Evolutionary conservation across 2,113 vertebrate genomes (phyloP).

Genomic region (Clarias gariepinus): DNA sequence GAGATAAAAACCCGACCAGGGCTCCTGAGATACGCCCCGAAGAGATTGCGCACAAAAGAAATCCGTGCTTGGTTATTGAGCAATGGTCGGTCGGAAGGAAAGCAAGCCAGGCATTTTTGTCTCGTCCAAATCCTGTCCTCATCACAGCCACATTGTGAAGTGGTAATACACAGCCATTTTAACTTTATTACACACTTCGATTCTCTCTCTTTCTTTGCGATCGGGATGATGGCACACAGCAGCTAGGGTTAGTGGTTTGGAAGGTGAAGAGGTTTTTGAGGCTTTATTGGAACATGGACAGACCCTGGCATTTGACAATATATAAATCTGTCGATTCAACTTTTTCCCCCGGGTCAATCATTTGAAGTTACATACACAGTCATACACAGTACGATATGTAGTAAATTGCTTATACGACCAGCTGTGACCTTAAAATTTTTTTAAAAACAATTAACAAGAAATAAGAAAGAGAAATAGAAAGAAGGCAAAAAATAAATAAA

Average conservation of each 20-base stretch:
- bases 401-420: too few relatives aligned
- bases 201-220: neutral
- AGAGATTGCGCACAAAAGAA: neutral
- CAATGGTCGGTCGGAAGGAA: slow-evolving; percentile 5
- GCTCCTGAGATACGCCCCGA: slow-evolving; percentile 9
- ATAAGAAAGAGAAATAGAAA: too few relatives aligned
- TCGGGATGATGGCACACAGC: neutral
- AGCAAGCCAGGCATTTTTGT: slow-evolving; percentile 16
- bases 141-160: slow-evolving; percentile 3
- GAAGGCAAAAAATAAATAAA: too few relatives aligned
- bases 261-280: neutral
- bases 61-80: slow-evolving; percentile 30
- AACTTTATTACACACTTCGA: slow-evolving; percentile 2
- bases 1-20: neutral
- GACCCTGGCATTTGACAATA: neutral
- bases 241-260: neutral
- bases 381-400: too few relatives aligned
- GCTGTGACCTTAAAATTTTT: too few relatives aligned
- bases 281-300: neutral
- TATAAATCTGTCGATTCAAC: neutral
- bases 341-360: neutral
- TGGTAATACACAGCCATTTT: slow-evolving; percentile 11
- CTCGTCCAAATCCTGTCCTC: slow-evolving; percentile 7
- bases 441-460: too few relatives aligned
- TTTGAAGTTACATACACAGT: neutral